Base-by-base conservation (phyloP, 2,888 invertebrate genomes). In the Congeria kusceri region DNA sequence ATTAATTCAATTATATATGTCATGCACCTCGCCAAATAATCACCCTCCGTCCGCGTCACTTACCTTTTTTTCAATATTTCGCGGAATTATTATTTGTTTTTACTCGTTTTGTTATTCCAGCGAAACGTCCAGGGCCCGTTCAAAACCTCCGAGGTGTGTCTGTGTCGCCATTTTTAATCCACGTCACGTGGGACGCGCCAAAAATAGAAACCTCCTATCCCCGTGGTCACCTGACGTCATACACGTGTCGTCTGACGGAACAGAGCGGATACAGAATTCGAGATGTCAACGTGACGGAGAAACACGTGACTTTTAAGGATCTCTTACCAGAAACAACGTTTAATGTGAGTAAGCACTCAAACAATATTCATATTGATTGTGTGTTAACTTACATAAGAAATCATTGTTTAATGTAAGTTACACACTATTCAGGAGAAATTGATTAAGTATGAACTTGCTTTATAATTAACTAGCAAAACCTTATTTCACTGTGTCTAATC, bases 141-240 rank as follows among this genome's bases (percentile, higher is more conserved):
- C 61, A 63, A 25, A 69, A 72, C n/a, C 71, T 83, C 0, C 57
- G 53, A 2, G 81, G 83, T 15, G 46, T 29, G 0, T 53, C 83
- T 1, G 58, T 80, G 20, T 86, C 88, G 0, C 79, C 86, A 62
- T 85, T 84, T n/a, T 81, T 85, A 39, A 84, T 86, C 46, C 69
- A 75, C n/a, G 80, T 86, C 1, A 77, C 74, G 13, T 88, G 88
- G 88, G 28, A 69, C 7, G 47, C 78, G 47, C 86, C 86, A 5
- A 57, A 62, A 13, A 20, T 44, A 20, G 28, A 32, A 4, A n/a
- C 49, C 20, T 1, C 13, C 39, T 44, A 44, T 27, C 46, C 39
- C 7, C 49, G 70, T 53, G 83, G 83, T 57, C 73, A 64, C 9
- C 83, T 85, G 29, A 81, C 74, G 13, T 68, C 73, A 18, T 88